Base-by-base conservation (phyloP, 2,888 invertebrate genomes). In the Eristalis tenax region DNA sequence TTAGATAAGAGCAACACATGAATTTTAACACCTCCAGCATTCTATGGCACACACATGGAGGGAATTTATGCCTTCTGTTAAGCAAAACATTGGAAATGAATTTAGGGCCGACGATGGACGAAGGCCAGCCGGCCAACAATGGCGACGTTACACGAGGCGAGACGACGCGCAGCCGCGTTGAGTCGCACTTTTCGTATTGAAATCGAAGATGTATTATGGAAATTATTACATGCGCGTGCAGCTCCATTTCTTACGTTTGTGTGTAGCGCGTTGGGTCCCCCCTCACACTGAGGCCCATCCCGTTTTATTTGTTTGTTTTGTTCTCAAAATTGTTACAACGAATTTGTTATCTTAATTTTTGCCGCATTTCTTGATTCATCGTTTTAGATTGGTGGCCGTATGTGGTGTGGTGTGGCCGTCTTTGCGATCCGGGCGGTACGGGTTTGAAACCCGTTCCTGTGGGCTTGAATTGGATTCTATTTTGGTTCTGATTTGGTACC, bases 1-100 rank as follows among this genome's bases (percentile, higher is more conserved):
- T 89, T 88, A 89, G 89, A 89, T 89, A 89, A 89, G 88, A 75
- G 84, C 66, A 81, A 76, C 89, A 89, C 88, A 89, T 89, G 89
- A 89, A 89, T 89, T 88, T 87, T 76, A 87, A 89, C 89, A 89
- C 89, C 88, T 89, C 88, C 89, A 84, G 89, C 82, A 75, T 83
- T 83, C 83, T 87, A 76, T 87, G 76, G 83, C 83, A 76, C 80
- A 64, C 35, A 23, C 59, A 23, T 15, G 63, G 64, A 28, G 38
- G 73, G 59, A 87, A 87, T 87, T 87, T 87, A 87, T 87, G 87
- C 87, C 87, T 86, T 87, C 87, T 83, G 87, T 87, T 87, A 87
- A 87, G 87, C 79, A 76, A 87, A 87, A 87, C 87, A 87, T 87
- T 87, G 87, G 87, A 87, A 87, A 87, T 83, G 87, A 87, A 87